Evolutionary conservation across 2,113 vertebrate genomes (phyloP).

Genomic region (Martes martes): DNA sequence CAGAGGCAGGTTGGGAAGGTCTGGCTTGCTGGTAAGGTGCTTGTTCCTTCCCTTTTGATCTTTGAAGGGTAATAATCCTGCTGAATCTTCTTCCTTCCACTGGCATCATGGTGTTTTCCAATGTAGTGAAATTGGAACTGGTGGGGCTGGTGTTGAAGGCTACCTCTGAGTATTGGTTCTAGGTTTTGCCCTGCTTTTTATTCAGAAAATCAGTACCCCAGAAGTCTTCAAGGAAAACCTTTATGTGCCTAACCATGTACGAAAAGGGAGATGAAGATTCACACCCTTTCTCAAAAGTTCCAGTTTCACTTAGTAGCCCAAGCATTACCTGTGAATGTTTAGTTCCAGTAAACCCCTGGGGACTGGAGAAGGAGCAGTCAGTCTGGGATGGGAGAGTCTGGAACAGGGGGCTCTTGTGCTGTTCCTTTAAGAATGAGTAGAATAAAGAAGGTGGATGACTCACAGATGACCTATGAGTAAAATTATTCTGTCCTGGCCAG

Average conservation of each 20-base stretch:
- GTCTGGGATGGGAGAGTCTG: background rate
- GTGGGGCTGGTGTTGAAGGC: background rate
- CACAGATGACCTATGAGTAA: background rate
- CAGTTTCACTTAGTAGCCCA: background rate
- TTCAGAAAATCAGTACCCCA: background rate
- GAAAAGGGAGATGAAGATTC: background rate
- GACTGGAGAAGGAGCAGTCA: background rate
- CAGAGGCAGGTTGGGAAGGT: background rate
- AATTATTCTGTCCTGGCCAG: background rate
- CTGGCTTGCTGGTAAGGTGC: background rate
- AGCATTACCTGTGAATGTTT: background rate
- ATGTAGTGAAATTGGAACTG: background rate
- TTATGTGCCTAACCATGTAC: background rate
- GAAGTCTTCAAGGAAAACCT: background rate
- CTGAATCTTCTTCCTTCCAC: background rate
- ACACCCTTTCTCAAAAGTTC: background rate
- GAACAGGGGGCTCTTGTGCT: background rate
- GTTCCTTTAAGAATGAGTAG: background rate
- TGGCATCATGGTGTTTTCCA: background rate
- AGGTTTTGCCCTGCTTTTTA: background rate
- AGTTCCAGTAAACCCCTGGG: background rate
- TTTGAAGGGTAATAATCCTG: background rate
- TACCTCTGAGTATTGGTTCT: background rate
- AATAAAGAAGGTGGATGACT: background rate
- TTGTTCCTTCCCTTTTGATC: background rate